A percentile compares a stretch with the other conserved stretches of the same genome.
Conservation (phyloP, 2,113 vertebrate genomes). For the Siphamia tubifer region DNA sequence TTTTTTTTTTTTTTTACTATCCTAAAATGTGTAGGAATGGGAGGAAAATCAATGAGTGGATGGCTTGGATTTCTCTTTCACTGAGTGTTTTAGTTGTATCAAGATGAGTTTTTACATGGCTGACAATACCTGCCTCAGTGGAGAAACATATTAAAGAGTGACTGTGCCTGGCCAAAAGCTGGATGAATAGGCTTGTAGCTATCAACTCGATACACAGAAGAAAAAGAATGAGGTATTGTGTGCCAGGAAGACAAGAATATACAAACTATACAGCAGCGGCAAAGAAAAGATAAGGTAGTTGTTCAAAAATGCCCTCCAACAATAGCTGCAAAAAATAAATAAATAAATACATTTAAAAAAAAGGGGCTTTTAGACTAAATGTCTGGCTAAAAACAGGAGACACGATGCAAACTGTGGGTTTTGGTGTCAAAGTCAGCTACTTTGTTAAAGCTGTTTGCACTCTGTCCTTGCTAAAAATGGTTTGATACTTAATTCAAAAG, state of each 20-base stretch:
- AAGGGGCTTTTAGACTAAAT: not conserved
- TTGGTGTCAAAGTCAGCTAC: not conserved
- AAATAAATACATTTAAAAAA: no score
- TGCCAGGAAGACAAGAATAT: not conserved
- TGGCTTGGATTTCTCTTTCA: not conserved
- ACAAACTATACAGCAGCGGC: not conserved
- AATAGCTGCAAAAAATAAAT: not conserved
- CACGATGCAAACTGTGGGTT: not conserved
- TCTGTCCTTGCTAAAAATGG: no score
- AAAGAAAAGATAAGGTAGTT: not conserved
- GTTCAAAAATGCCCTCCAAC: not conserved
- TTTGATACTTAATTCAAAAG: no score
- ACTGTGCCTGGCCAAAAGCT: not conserved
- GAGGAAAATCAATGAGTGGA: not conserved
- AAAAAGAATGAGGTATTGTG: not conserved
- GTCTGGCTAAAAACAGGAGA: not conserved
- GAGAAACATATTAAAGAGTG: slow-evolving; percentile 6
- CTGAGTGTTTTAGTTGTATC: not conserved
- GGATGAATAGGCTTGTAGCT: not conserved
- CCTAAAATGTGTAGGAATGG: not conserved
- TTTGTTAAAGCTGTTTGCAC: not conserved
- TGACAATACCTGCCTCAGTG: not conserved
- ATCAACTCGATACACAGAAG: slow-evolving; percentile 6
- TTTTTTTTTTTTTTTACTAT: not conserved
- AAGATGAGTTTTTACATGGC: not conserved